Evolutionary conservation across 2,888 invertebrate genomes (phyloP).

Genomic region (Nesidiocoris tenuis): DNA sequence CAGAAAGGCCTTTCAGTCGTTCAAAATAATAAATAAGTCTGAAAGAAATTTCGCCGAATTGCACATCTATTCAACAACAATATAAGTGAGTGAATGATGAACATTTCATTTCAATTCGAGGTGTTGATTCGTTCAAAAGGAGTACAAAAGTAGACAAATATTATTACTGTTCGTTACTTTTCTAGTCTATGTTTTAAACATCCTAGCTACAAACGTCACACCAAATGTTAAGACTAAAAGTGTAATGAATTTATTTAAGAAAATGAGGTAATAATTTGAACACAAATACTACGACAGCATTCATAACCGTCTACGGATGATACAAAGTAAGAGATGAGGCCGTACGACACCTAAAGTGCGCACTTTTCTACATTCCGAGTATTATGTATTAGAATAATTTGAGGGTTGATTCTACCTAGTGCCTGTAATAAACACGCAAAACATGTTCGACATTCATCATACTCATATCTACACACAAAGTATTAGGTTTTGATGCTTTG

Average conservation of each 20-base stretch:
- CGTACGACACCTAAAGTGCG: not conserved
- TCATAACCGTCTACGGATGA: too few species aligned
- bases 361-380: not conserved
- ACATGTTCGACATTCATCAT: not conserved
- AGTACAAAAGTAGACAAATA: not conserved
- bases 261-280: too few species aligned
- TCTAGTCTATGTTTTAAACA: not conserved
- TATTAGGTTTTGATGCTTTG: not conserved
- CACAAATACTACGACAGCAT: too few species aligned
- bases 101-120: not conserved
- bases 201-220: not conserved
- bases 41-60: not conserved
- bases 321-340: too few species aligned
- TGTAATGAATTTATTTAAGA: not conserved
- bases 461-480: not conserved
- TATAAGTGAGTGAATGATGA: not conserved
- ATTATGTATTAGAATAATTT: not conserved
- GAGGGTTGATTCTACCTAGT: not conserved
- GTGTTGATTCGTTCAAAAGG: not conserved
- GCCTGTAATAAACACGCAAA: not conserved
- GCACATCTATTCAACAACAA: not conserved
- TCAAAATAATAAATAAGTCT: not conserved
- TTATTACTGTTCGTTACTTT: not conserved
- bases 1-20: not conserved
- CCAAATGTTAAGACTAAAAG: not conserved